Conservation (phyloP, 2,113 vertebrate genomes). For the Ardeotis arabs region DNA sequence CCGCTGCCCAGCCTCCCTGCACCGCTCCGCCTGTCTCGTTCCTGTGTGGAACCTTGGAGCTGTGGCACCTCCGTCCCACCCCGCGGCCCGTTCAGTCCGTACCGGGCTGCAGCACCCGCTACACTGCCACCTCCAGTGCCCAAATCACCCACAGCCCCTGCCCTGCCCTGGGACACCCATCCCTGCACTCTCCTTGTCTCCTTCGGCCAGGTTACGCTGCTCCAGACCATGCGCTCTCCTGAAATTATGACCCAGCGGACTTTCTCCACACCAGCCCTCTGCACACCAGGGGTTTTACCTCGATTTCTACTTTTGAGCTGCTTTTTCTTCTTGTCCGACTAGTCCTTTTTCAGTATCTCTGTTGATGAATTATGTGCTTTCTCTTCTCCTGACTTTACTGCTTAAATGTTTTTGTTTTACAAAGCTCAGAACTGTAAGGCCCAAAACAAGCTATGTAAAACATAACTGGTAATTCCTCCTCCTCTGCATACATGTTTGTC, state of each 20-base stretch:
- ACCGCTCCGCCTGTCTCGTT: too few species aligned
- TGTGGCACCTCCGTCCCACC: rapidly evolving
- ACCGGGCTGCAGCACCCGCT: neutral
- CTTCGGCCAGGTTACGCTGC: rapidly evolving
- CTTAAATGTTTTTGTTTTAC: neutral
- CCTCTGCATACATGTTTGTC: neutral
- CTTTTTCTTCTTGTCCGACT: neutral
- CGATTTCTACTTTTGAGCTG: neutral
- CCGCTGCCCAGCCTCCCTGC: neutral
- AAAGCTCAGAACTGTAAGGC: neutral
- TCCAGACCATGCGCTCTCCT: rapidly evolving
- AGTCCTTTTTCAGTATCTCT: neutral
- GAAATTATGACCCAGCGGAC: rapidly evolving
- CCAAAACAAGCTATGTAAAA: neutral
- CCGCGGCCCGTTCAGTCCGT: rapidly evolving
- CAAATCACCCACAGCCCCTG: neutral
- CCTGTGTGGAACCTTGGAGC: rapidly evolving
- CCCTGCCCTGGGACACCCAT: too few species aligned
- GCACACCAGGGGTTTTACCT: neutral
- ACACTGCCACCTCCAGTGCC: neutral
- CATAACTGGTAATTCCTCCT: neutral
- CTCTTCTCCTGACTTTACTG: neutral
- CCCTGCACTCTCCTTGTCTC: too few species aligned
- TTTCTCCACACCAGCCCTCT: neutral
- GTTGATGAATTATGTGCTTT: neutral